Evolutionary conservation across 2,113 vertebrate species (phyloP).

Genomic region (Chunga burmeisteri): DNA sequence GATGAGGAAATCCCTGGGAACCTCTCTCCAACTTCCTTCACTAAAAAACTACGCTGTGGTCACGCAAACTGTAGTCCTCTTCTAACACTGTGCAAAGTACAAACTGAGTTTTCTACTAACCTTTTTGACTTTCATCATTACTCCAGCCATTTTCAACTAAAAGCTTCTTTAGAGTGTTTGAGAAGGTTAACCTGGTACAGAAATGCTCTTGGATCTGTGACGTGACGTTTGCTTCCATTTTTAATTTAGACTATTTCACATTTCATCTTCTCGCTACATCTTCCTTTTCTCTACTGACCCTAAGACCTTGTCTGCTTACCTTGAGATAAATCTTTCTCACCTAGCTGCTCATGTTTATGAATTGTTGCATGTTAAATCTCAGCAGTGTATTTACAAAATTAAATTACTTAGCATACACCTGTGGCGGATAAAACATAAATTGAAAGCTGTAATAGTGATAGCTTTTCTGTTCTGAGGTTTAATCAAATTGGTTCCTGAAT

Average conservation of each 20-base stretch:
- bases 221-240: neutral
- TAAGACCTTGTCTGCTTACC: neutral
- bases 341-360: neutral
- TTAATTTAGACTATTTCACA: neutral
- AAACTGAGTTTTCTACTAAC: neutral
- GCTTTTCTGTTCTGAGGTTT: neutral
- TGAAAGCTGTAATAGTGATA: neutral
- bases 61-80: neutral
- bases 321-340: neutral
- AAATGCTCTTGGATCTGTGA: neutral
- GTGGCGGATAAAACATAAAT: neutral
- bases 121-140: neutral
- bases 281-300: neutral
- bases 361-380: neutral
- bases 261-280: neutral
- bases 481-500: neutral
- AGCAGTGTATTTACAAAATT: neutral
- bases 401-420: neutral
- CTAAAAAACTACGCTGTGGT: accelerated
- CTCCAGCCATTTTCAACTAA: neutral
- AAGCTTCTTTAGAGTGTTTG: neutral
- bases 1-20: neutral
- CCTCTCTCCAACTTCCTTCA: neutral
- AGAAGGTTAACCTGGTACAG: neutral
- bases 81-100: neutral